Percentiles rank a stretch among this genome's conserved stretches.
These are phyloP conservation scores for Calameuta pallipes DNA, from an alignment of 2,888 invertebrate species.

Conservation along the genomic window DNA sequence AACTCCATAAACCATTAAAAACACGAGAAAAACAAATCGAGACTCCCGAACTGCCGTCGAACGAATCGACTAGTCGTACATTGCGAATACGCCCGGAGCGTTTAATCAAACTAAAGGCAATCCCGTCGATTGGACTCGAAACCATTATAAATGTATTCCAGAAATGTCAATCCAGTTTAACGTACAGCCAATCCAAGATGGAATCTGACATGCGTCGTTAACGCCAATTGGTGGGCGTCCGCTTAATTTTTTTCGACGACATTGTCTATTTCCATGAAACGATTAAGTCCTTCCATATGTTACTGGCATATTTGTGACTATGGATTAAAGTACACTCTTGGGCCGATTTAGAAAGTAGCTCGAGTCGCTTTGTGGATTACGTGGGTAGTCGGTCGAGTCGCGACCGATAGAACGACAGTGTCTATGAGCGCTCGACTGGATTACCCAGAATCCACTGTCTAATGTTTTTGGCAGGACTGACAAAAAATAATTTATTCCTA, in stretches of 20 bases:
- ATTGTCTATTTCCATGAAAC: background rate
- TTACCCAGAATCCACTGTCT: background rate
- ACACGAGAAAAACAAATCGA: background rate
- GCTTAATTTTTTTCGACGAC: background rate
- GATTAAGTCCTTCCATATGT: background rate
- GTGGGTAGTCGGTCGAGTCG: background rate
- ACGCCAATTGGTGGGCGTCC: background rate
- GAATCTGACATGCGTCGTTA: background rate
- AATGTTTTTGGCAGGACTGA: background rate
- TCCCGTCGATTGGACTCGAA: background rate
- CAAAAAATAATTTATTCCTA: background rate
- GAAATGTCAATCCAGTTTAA: background rate
- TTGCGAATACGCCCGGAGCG: background rate
- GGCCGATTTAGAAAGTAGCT: background rate
- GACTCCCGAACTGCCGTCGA: too few relatives aligned
- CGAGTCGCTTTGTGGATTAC: background rate
- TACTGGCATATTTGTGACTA: background rate
- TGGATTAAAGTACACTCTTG: too few relatives aligned
- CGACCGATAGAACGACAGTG: background rate
- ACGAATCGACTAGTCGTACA: too few relatives aligned
- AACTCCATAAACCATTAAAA: background rate
- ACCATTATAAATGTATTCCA: background rate
- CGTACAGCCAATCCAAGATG: background rate
- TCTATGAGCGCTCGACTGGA: background rate
- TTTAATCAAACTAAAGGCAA: background rate